Evolutionary conservation across 2,113 vertebrate species (phyloP), one percentile per base, ranked within the genome.

Genomic region (Sinocyclocheilus anophthalmus): DNA sequence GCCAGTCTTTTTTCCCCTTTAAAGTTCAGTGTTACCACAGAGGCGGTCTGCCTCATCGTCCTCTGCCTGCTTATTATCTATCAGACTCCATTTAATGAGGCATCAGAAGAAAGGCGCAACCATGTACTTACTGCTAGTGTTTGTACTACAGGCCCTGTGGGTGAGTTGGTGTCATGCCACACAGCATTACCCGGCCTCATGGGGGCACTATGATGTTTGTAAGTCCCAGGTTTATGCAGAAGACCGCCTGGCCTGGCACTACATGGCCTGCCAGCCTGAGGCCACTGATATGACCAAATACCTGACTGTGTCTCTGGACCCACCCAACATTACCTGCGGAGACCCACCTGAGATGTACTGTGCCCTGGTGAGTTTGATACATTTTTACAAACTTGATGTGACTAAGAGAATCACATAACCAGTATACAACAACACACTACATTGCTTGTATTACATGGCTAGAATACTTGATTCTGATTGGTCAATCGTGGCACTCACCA

Each of bases 241-340:
- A 81, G 97, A 99, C 91, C 97, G 96, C 85, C 95, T 98, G 81
- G 95, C 96, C 84, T 99, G 98, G 98, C 97, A 99, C 96, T 99
- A 99, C 94, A 98, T 97, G 96, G 97, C 98, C 85, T 99, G 98
- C 93, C 97, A 99, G 88, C 98, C 98, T 0, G 98, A 99, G 93
- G 96, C 97, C 75, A 97, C 96, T 61, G 97, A 99, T 92, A 97
- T 99, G 98, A 99, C 97, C 91, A 96, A 96, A 85, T 98, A 95
- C 9, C 94, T 99, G 81, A 97, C 96, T 91, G 97, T 99, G 86
- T 95, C 94, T 20, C 91, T 99, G 93, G 98, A 99, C 88, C 98
- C 98, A 9, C 96, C 97, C 65, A 96, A 99, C 93, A 97, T 99
- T 93, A 99, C 98, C 0, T 99, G 98, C 89, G 98, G 98, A 93